Evolutionary conservation across 2,888 invertebrate genomes (phyloP), one percentile per base, ranked within the genome.

Genomic region (Polymixis lichenea): DNA sequence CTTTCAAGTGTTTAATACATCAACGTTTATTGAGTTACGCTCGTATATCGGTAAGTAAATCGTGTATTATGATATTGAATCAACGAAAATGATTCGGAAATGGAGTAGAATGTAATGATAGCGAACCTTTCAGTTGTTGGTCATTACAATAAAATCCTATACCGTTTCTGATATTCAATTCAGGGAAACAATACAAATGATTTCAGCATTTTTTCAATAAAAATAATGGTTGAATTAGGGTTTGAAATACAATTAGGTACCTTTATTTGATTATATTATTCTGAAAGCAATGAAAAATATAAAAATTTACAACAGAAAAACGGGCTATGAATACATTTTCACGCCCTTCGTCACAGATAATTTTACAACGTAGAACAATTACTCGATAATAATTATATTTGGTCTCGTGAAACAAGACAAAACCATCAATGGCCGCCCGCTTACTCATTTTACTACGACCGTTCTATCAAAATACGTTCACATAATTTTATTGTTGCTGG

Each of bases 1-100:
- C 78, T 77, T 82, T 74, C 69, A 62, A 86, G 77, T 83, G 81
- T 72, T 78, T 83, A 84, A 85, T 87, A 83, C 76, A 74, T 80
- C 77, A 80, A 73, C 78, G 72, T 78, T 83, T 75, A 85, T 78
- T 75, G 70, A 83, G 75, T 78, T 78, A 71, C 67, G 66, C 70
- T 77, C 77, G 60, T 78, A 86, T 83, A 74, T 69, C 71, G 68
- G 74, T 78, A 72, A 83, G 85, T 72, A 72, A 85, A 82, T 76
- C 72, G 67, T 77, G 87, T 76, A 84, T 75, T 76, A 85, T 85
- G 82, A 81, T 75, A 82, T 82, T 82, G 82, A 67, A 81, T 70
- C 75, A 7, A 66, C 43, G 32, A 32, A 66, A 70, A 84, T 70
- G 15, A 62, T 81, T 71, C 64, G 61, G 69, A 58, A 80, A 70